phyloP scores from a whole-genome alignment of 2,888 invertebrate genomes.

The Anagyrus pseudococci region DNA sequence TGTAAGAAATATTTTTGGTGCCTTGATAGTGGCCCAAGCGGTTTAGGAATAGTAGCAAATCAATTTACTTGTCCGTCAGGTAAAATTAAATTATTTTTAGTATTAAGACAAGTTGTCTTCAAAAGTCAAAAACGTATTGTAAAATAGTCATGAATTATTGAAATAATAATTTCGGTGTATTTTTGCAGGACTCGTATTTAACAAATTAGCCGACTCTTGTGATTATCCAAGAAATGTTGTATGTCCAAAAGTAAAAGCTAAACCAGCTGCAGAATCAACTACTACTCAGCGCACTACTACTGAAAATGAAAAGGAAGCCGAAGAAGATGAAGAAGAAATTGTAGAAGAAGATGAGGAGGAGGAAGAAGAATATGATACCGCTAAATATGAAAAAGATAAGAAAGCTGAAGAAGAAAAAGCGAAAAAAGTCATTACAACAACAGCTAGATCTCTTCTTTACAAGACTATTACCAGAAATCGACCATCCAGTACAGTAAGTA shows the following conservation, averaged over 20 bases:
- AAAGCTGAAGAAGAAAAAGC: conserved; percentile 60
- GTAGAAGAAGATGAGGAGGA: conserved; percentile 63
- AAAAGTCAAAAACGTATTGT: conserved; percentile 8
- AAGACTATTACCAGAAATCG: conserved; percentile 55
- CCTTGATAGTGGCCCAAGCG: conserved; percentile 85
- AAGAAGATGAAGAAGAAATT: conserved; percentile 65
- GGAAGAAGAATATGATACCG: conserved; percentile 63
- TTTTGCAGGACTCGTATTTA: conserved; percentile 80
- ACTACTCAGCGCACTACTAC: conserved; percentile 66
- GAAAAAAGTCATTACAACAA: conserved; percentile 48
- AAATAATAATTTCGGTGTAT: conserved; percentile 8
- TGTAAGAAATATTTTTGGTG: conserved; percentile 97
- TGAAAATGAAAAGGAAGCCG: conserved; percentile 62
- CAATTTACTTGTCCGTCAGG: conserved; percentile 92
- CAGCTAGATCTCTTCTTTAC: conserved; percentile 52
- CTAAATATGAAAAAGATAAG: conserved; percentile 61
- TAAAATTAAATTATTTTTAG: conserved; percentile 49
- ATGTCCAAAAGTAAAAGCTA: conserved; percentile 71
- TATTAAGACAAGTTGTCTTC: conserved; percentile 16
- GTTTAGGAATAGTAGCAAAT: conserved; percentile 88
- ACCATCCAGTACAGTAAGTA: conserved; percentile 51
- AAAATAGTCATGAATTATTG: background rate
- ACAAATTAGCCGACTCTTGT: conserved; percentile 90
- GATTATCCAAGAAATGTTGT: conserved; percentile 89
- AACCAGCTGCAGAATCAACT: conserved; percentile 61